phyloP scores from a whole-genome alignment of 2,113 vertebrate genomes.

The Prunella fulvescens region DNA sequence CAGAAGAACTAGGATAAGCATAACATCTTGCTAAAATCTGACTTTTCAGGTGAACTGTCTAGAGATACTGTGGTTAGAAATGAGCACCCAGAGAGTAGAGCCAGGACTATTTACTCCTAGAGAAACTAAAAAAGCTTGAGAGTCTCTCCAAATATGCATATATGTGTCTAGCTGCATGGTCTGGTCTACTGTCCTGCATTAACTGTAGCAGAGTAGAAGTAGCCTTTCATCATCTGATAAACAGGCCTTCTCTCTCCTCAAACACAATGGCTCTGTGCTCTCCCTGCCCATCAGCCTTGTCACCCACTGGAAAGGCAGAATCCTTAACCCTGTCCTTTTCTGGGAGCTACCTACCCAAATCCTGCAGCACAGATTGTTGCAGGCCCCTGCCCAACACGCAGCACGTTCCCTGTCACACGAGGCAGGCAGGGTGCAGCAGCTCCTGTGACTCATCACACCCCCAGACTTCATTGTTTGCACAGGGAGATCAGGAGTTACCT shows the following conservation, averaged over 20 bases:
- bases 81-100: neutral
- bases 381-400: neutral
- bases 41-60: neutral
- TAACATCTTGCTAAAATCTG: neutral
- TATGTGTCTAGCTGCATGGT: neutral
- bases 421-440: neutral
- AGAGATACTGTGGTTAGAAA: neutral
- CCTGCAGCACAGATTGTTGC: neutral
- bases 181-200: too few species aligned
- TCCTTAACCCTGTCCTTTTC: neutral
- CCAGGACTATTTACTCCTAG: neutral
- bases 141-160: neutral
- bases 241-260: neutral
- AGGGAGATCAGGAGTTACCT: neutral
- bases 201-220: accelerated
- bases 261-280: accelerated
- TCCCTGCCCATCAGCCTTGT: too few species aligned
- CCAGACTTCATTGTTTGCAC: neutral
- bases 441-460: neutral
- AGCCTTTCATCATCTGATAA: neutral
- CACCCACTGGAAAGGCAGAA: neutral
- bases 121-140: neutral
- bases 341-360: neutral
- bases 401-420: neutral
- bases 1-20: neutral